Evolutionary conservation across 2,113 vertebrate genomes (phyloP), one percentile per base, ranked within the genome.

Genomic region (Mirza zaza): DNA sequence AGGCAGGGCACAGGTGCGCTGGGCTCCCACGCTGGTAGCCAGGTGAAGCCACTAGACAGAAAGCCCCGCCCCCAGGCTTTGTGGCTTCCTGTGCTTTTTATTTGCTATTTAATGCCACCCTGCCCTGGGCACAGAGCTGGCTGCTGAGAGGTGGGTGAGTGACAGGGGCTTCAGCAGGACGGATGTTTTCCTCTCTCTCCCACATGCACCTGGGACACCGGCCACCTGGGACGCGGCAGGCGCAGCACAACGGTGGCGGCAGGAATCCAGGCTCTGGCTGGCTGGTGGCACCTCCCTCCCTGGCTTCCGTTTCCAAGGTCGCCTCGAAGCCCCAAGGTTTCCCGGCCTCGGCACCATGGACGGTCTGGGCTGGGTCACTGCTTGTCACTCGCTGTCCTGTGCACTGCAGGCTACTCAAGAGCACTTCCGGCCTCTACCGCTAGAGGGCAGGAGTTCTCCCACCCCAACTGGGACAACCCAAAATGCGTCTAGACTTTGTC

Each of bases 281-380:
- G 39, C 55, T 32, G 1, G 20, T 39, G 45, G 34, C 5, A 8
- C 10, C 4, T 29, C 36, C 34, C 1, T 36, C 14, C 34, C 59
- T 63, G 50, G 29, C 57, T 80, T 92, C 61, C 32, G 15, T 63
- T 59, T 63, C 20, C 2, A 57, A 45, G 29, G n/a, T 27, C n/a
- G 92, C 75, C n/a, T 45, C 52, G 15, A 45, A 77, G 80, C 18
- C 45, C 34, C 32, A 5, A 17, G 7, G 13, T n/a, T 34, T 50
- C 50, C 13, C 21, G 21, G 7, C 3, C 45, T 8, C 0, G 10
- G 17, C 2, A 21, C 25, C 17, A 0, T 13, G 21, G 34, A 6
- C 34, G 29, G 8, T 1, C 1, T 1, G 15, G 8, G 21, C n/a
- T 8, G 5, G 39, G 20, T 23, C 0, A 20, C 36, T 2, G 13